phyloP scores from a whole-genome alignment of 1,140 invertebrate genomes.

The Plodia interpunctella region DNA sequence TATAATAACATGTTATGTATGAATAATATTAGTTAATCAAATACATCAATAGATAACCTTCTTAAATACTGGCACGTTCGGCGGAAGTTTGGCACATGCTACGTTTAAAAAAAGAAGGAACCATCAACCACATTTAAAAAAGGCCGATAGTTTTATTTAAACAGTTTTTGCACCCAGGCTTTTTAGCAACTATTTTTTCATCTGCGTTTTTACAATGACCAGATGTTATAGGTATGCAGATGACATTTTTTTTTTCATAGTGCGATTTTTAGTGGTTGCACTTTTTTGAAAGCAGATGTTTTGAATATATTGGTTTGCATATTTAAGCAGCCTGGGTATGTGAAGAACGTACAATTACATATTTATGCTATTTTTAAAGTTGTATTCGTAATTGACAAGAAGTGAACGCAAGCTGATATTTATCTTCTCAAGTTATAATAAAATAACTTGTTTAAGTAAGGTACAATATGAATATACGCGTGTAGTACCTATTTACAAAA shows the following conservation, averaged over 20 bases:
- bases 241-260: slow-evolving; percentile 66
- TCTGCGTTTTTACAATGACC: slow-evolving; percentile 58
- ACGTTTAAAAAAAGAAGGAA: slow-evolving; percentile 30
- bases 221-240: slow-evolving; percentile 69
- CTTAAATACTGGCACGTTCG: slow-evolving; percentile 10
- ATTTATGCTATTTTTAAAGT: background rate
- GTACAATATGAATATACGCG: no score
- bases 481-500: slow-evolving; percentile 3
- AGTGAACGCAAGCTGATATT: background rate
- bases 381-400: no score
- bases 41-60: background rate
- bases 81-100: slow-evolving; percentile 70
- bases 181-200: slow-evolving; percentile 65
- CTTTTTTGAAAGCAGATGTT: slow-evolving; percentile 67
- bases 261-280: slow-evolving; percentile 61
- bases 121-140: slow-evolving; percentile 34
- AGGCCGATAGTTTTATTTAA: slow-evolving; percentile 43
- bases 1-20: no score
- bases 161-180: slow-evolving; percentile 43
- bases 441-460: no score
- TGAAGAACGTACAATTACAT: background rate
- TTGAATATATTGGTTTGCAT: slow-evolving; percentile 48
- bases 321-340: slow-evolving; percentile 17
- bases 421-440: background rate
- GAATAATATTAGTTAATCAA: background rate